Base-by-base conservation (phyloP, 2,797 vertebrate species). In the Thalassophryne amazonica region DNA sequence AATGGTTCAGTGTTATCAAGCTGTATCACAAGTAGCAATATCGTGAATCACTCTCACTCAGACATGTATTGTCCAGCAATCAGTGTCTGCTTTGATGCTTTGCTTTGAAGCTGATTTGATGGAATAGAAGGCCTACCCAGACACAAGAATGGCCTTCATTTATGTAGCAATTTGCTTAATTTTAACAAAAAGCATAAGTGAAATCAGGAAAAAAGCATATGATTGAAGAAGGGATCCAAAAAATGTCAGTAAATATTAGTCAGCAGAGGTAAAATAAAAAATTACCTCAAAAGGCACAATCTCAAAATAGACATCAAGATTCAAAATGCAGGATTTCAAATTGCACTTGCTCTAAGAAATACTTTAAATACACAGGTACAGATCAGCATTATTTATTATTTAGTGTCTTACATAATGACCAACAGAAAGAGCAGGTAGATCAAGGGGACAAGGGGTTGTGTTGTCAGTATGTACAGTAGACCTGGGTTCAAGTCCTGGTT, bases 81-180 rank as follows among this genome's bases (percentile, higher is more conserved):
- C 25, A 55, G 19, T 47, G 33, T 47, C 19, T 21, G 19, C 58
- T 79, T 73, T 76, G 45, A 81, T 72, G 60, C 3, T 4, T 43
- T 43, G 12, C 36, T 73, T 59, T 63, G 52, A 69, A 48, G 54
- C 16, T 21, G 13, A 58, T 29, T 34, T 57, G 31, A 60, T 49
- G 29, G 18, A 4, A 17, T 20, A 32, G 20, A 37, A 23, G 48
- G 31, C 48, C 33, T 47, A 36, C 72, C 55, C 63, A 45, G 46
- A 61, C 41, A 10, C 19, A 17, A 5, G 7, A 36, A 10, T 15
- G 7, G 3, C 10, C n/a, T 47, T 14, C 30, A 11, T 39, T 46
- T 23, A 17, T n/a, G n/a, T 22, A 49, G 38, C 14, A 51, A 21
- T 10, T 17, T 27, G 31, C 10, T 2, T n/a, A 36, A 48, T n/a